Evolutionary conservation across 1,140 invertebrate genomes (phyloP), one percentile per base, ranked within the genome.

Genomic region (Delia radicum): DNA sequence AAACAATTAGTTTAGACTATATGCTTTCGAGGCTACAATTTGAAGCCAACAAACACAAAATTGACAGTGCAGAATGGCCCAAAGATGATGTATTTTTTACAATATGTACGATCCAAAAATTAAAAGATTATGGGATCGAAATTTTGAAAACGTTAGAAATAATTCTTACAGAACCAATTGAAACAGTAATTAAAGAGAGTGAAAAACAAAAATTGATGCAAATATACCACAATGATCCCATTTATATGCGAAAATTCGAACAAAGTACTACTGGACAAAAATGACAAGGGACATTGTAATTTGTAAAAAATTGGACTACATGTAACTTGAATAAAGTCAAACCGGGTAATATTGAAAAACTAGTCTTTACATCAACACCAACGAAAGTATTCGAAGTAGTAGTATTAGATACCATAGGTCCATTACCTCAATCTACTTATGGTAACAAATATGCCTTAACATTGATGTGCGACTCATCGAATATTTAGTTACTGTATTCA

Each of bases 311-410:
- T 33, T 71, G 67, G 29, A 29, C 3, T 7, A 67, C 67, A 42
- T 75, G 74, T 18, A 63, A 67, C 4, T 29, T 75, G 12, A 75
- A 63, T 65, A 75, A 75, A 37, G 48, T 33, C 2, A 65, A n/a
- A 33, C 2, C 5, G 28, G 62, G 62, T 42, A 29, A 28, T 24
- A 75, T 67, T 24, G 62, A 61, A 75, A 10, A 61, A 31, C 24
- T 33, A 13, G n/a, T 33, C 3, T 27, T 67, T 3, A 75, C 74
- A 12, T 13, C 42, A 8, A 46, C 7, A 3, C 15, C 8, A 5
- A 46, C 15, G 6, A 46, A 8, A 15, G 6, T 13, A 8, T 46
- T 46, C 18, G 15, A 18, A 15, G 18, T 48, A 3, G 18, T 48
- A 48, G 46, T 48, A 15, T 2, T 48, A 15, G 46, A 48, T n/a